A percentile compares a stretch with the other conserved stretches of the same genome.
These are phyloP conservation scores for Vanacampus margaritifer DNA, from an alignment of 2,113 vertebrate species.

Conservation along the genomic window DNA sequence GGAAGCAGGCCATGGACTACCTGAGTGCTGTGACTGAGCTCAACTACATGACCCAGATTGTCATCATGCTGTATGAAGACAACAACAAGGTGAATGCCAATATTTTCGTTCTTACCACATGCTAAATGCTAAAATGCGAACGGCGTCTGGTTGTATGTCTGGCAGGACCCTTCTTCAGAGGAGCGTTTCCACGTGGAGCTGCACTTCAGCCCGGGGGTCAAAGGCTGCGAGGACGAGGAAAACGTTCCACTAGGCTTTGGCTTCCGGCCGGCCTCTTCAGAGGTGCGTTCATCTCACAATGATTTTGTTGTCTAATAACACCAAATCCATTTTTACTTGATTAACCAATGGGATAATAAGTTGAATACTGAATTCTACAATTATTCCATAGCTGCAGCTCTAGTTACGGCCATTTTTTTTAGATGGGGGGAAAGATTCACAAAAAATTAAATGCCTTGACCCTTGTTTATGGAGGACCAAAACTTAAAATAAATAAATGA, in stretches of 20 bases:
- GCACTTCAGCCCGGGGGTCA: slow-evolving; percentile 96
- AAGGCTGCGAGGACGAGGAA: slow-evolving; percentile 88
- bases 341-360: no score
- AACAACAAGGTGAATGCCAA: slow-evolving; percentile 84
- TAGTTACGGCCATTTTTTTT: background rate
- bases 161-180: slow-evolving; percentile 90
- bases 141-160: no score
- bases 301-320: background rate
- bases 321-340: no score
- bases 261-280: slow-evolving; percentile 90
- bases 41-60: slow-evolving; percentile 99
- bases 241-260: slow-evolving; percentile 87
- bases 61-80: slow-evolving; percentile 98
- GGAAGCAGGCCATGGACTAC: slow-evolving; percentile 97
- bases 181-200: slow-evolving; percentile 96
- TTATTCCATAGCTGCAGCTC: background rate
- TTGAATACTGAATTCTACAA: no score
- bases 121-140: background rate
- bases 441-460: no score
- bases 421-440: no score
- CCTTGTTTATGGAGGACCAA: no score
- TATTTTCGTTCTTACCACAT: no score
- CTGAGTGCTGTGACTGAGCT: slow-evolving; percentile 93
- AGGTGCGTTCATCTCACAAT: slow-evolving; percentile 68
- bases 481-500: no score